Conservation (phyloP, 53 echinoderm and acorn worm species). For the Apostichopus leukothele region DNA sequence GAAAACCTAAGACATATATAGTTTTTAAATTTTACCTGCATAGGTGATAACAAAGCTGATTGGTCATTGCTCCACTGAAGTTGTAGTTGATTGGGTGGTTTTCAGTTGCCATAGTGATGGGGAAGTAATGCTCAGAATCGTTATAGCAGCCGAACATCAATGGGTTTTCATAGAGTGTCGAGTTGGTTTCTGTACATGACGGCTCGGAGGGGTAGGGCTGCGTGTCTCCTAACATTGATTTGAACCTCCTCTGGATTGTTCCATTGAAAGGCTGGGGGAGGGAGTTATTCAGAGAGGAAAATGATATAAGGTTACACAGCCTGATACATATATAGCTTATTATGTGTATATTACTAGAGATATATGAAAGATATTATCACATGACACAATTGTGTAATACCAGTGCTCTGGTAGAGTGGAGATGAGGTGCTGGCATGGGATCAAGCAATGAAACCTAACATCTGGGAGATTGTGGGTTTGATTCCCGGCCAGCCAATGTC, state of each 20-base stretch:
- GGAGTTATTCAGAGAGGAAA: no score
- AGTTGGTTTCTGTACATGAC: slow-evolving; percentile 54
- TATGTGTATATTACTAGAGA: no score
- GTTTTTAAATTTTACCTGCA: slow-evolving; percentile 54
- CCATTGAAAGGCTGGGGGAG: slow-evolving; percentile 53
- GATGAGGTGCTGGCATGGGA: no score
- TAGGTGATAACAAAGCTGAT: slow-evolving; percentile 50
- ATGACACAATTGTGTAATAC: no score
- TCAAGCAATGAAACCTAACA: no score
- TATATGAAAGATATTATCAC: no score
- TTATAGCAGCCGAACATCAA: slow-evolving; percentile 63
- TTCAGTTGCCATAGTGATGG: slow-evolving; percentile 58
- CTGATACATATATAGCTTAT: no score
- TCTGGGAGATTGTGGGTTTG: no score
- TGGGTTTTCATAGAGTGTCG: slow-evolving; percentile 52
- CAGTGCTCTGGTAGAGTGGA: no score
- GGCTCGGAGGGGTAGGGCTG: slow-evolving; percentile 70
- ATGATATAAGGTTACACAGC: no score
- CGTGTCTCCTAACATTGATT: slow-evolving; percentile 68
- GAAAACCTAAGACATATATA: no score
- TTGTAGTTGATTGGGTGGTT: slow-evolving; percentile 52
- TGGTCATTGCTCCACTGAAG: slow-evolving; percentile 58
- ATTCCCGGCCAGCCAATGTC: no score
- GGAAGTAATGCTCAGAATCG: slow-evolving; percentile 51
- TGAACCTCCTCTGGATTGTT: slow-evolving; percentile 64